These are phyloP conservation scores for Drosophila auraria DNA, from an alignment of 1,140 invertebrate species.

Conservation along the genomic window DNA sequence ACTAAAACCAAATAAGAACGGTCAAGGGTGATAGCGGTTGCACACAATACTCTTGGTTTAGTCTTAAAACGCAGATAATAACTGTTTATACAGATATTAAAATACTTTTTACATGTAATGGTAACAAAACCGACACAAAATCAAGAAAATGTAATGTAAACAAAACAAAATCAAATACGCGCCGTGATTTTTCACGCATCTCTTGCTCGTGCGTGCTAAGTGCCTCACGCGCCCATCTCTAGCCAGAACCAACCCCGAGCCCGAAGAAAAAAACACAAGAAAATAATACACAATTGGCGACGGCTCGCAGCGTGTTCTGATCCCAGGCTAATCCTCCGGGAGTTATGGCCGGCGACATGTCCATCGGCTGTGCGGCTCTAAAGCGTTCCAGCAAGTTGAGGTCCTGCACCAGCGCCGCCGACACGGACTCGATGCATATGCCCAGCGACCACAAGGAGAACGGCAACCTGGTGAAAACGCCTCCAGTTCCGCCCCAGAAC, in stretches of 20 bases:
- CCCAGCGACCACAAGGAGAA: conserved; percentile 66
- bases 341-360: conserved; percentile 80
- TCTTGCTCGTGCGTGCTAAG: not conserved
- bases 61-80: not conserved
- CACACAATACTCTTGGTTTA: not conserved
- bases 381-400: conserved; percentile 77
- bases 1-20: not conserved
- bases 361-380: conserved; percentile 76
- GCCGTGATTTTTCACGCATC: not conserved
- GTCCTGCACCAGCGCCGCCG: conserved; percentile 62
- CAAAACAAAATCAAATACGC: not conserved
- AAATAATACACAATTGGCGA: conserved; percentile 45
- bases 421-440: conserved; percentile 67
- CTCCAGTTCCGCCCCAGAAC: conserved; percentile 79
- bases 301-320: conserved; percentile 36
- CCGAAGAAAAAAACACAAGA: conserved; percentile 41
- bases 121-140: not conserved
- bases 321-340: conserved; percentile 27
- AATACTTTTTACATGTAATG: not conserved
- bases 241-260: conserved; percentile 35
- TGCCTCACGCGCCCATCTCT: conserved; percentile 11
- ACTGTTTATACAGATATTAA: not conserved
- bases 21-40: not conserved
- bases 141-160: not conserved
- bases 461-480: conserved; percentile 59